Percentiles rank a stretch among this genome's conserved stretches.
phyloP scores from a whole-genome alignment of 1,140 invertebrate genomes.

The Drosophila simulans region DNA sequence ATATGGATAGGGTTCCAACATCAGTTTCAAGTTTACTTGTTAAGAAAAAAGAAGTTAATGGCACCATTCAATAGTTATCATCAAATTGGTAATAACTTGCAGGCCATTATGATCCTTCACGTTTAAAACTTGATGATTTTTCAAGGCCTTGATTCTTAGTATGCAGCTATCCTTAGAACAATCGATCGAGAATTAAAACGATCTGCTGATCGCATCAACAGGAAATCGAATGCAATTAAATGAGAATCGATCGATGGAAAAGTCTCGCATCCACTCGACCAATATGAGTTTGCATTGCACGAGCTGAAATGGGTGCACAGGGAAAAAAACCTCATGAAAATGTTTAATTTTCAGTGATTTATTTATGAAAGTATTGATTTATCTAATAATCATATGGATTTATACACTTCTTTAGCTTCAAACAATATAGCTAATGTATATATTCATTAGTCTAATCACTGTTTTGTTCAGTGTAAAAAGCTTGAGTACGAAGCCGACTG shows the following conservation, averaged over 20 bases:
- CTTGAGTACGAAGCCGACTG: slow-evolving; percentile 1
- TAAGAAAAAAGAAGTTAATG: not conserved
- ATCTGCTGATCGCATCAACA: slow-evolving; percentile 27
- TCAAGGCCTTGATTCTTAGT: not conserved
- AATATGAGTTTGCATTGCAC: slow-evolving; percentile 24
- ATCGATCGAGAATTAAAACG: not conserved
- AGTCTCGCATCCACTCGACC: slow-evolving; percentile 9
- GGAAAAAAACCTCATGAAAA: too few species aligned
- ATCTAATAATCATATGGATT: not conserved
- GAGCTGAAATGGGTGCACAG: not conserved
- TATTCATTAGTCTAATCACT: not conserved
- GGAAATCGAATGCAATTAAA: slow-evolving; percentile 39
- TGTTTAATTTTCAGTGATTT: too few species aligned
- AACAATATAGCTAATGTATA: too few species aligned
- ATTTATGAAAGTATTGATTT: not conserved
- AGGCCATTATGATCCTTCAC: not conserved
- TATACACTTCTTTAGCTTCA: too few species aligned
- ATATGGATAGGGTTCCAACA: not conserved
- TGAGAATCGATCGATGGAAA: slow-evolving; percentile 24
- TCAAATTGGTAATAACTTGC: not conserved
- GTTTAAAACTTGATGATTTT: not conserved
- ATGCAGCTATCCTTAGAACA: not conserved
- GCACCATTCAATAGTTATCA: too few species aligned
- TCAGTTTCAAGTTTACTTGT: too few species aligned
- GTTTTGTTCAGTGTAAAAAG: not conserved